Base-by-base conservation (phyloP, 2,113 vertebrate genomes). In the Ifrita kowaldi region DNA sequence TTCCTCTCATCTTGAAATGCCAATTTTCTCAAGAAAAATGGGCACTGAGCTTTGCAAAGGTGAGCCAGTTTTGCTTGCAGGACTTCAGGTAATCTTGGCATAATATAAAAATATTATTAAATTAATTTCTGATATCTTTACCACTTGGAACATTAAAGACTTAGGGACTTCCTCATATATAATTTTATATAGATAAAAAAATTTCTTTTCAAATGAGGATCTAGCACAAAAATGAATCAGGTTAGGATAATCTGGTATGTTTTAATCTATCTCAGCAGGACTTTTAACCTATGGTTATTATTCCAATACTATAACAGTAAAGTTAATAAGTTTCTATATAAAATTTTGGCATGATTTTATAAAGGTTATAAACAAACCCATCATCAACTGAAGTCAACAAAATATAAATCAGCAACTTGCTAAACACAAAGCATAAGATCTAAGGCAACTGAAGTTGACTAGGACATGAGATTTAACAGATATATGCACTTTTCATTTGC, bases 61-160 rank as follows among this genome's bases (percentile, higher is more conserved):
- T 0, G 1, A 76, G 39, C 3, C 24, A 27, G 14, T 27, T 55
- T 76, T 41, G 3, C 37, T 47, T 32, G 10, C 0, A 23, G 23
- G 28, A 86, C 17, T 78, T 78, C 26, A n/a, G 33, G 12, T 46
- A 69, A 33, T 23, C 50, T 74, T 70, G n/a, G 24, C 9, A 78
- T 18, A n/a, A 65, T 12, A 53, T 11, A 46, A 87, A 87, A 77
- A 53, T 4, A 69, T 42, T n/a, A 28, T 7, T 57, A 37, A 65
- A 49, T 21, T 44, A 44, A 47, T 70, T 78, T 87, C 17, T 81
- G 8, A 30, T 74, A 24, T 27, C 12, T 59, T 90, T 69, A 41
- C 11, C 24, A 14, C 8, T 21, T 79, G 42, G 18, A 13, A 75
- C 63, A 62, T 53, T 67, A 90, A 85, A 63, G 44, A 59, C 12